Base-by-base conservation (phyloP, 2,113 vertebrate genomes). In the Cinclus cinclus region DNA sequence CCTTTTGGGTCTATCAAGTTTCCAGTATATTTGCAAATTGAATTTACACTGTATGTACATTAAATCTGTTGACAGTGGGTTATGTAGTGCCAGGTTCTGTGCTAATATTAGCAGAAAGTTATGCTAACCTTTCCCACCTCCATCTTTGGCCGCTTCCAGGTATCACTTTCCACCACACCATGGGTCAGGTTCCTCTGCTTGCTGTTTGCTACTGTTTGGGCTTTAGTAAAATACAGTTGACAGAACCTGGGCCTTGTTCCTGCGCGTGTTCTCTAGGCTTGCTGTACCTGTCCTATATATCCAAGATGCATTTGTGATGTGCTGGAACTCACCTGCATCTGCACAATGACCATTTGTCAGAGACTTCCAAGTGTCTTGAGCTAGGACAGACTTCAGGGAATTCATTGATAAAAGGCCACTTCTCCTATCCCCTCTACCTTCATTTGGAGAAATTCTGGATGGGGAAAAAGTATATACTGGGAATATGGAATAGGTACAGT, bases 81-180 rank as follows among this genome's bases (percentile, higher is more conserved):
- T 77, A 70, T 46, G 80, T n/a, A 82, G 87, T n/a, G 84, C 25
- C 2, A n/a, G 75, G 28, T 76, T 83, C 70, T 94, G 70, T 76
- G 82, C 85, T 96, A 91, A 93, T 83, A 73, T 83, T 85, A 96
- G 92, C 87, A 75, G 84, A 28, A 87, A 87, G 90, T 91, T 85
- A n/a, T 6, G 70, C 67, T 68, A 90, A 62, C 70, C 65, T 94
- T 84, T 91, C 74, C 87, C 70, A 68, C 85, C 44, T 90, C 81
- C 70, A 49, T 85, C 62, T 87, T 58, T 41, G 85, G 55, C 85
- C 85, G 53, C 53, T 93, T 96, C 92, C 16, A 2, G 15, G 22
- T 87, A 46, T 95, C 82, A 5, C 49, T 69, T 94, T 68, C 44
- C 46, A 78, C 74, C 68, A 33, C 58, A 49, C 25, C 41, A 44